phyloP scores from a whole-genome alignment of 2,888 invertebrate species.

The Hermodice carunculata region DNA sequence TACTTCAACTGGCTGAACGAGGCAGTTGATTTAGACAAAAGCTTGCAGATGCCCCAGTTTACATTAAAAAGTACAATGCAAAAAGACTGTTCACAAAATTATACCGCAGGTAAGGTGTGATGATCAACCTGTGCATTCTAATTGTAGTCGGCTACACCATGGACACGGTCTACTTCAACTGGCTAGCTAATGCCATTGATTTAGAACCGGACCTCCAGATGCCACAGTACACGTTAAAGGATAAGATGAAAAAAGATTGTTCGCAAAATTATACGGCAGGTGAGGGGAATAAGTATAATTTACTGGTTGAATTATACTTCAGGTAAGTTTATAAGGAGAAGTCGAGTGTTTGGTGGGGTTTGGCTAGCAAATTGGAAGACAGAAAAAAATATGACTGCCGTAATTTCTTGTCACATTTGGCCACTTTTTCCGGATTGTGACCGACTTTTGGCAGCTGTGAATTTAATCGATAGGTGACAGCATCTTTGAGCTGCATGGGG shows the following conservation, averaged over 20 bases:
- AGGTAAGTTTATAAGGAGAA: too few relatives aligned
- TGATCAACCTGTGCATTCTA: neutral
- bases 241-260: conserved; percentile 15
- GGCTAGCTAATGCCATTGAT: conserved; percentile 16
- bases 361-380: too few relatives aligned
- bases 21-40: conserved; percentile 40
- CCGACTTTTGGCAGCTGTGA: too few relatives aligned
- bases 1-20: conserved; percentile 40
- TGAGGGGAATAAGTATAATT: neutral
- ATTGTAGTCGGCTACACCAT: conserved; percentile 23
- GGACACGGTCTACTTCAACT: conserved; percentile 23
- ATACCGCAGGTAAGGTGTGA: conserved; percentile 35
- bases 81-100: conserved; percentile 44
- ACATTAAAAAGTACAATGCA: conserved; percentile 32
- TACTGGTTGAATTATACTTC: too few relatives aligned
- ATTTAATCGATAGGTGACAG: too few relatives aligned
- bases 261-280: conserved; percentile 33
- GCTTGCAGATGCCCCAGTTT: conserved; percentile 39
- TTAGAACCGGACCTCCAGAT: conserved; percentile 21
- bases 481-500: too few relatives aligned
- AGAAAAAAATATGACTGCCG: too few relatives aligned
- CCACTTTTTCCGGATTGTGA: too few relatives aligned
- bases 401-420: too few relatives aligned
- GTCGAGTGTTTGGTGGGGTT: too few relatives aligned
- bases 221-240: conserved; percentile 22